Conservation (phyloP, 2,113 vertebrate genomes). For the Mohoua ochrocephala region DNA sequence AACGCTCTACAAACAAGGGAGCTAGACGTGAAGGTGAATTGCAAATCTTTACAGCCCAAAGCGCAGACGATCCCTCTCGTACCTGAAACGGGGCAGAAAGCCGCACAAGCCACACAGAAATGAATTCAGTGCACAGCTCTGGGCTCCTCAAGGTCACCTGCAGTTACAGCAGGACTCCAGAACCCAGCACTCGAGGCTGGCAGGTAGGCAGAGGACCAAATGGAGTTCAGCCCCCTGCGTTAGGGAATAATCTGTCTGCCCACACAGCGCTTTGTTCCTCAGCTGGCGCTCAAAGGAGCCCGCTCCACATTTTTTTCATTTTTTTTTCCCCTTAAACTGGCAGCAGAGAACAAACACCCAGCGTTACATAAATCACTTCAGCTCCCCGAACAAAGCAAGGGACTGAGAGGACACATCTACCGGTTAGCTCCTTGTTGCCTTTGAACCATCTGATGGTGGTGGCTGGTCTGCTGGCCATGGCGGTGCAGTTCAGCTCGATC, state of each 20-base stretch:
- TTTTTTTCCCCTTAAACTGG: background rate
- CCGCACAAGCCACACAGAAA: background rate
- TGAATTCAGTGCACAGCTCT: background rate
- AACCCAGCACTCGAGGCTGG: background rate
- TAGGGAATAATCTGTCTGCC: background rate
- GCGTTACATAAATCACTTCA: background rate
- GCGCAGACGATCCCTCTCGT: accelerated
- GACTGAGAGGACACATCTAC: conserved; percentile 57
- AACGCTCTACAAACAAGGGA: background rate
- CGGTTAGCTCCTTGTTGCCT: conserved; percentile 89
- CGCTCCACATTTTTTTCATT: background rate
- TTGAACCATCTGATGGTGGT: conserved; percentile 96
- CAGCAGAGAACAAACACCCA: background rate
- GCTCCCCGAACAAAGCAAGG: background rate
- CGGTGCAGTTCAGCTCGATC: conserved; percentile 94
- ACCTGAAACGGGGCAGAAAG: background rate
- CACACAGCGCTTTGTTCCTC: background rate
- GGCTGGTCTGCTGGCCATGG: conserved; percentile 93
- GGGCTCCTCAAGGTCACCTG: background rate
- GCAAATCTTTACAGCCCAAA: background rate
- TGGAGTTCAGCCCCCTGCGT: background rate
- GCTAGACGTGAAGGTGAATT: background rate
- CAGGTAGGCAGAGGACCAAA: background rate
- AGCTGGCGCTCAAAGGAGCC: background rate
- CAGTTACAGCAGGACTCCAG: background rate